phyloP scores from a whole-genome alignment of 2,797 vertebrate species.

The Darevskia mixta region DNA sequence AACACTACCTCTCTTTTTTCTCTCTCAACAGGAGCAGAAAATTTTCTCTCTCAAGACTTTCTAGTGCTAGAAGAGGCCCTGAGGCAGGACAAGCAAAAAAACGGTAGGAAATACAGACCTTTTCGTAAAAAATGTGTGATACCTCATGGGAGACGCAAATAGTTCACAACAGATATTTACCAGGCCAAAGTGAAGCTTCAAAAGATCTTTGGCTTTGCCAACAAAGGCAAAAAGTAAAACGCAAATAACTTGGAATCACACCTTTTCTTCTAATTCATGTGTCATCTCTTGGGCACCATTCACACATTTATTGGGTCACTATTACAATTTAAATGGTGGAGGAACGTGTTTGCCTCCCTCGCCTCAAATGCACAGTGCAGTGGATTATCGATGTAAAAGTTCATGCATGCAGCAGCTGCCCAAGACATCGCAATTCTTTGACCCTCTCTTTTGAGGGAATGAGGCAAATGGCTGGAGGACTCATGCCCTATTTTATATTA shows the following conservation, averaged over 20 bases:
- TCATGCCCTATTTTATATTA: neutral
- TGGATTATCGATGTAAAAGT: no score
- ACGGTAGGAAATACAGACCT: conserved; percentile 39
- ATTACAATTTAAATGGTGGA: neutral
- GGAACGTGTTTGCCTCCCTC: neutral
- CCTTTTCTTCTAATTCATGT: conserved; percentile 8
- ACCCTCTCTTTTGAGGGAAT: neutral
- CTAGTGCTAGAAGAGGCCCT: conserved; percentile 40
- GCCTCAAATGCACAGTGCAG: neutral
- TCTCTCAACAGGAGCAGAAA: conserved; percentile 29
- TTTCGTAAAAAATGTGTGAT: neutral
- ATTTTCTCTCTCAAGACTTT: neutral
- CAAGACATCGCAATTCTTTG: neutral
- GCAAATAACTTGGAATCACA: neutral
- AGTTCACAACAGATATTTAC: conserved; percentile 58
- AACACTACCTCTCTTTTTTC: neutral
- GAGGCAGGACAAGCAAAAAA: conserved; percentile 42
- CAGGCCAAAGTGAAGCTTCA: conserved; percentile 16
- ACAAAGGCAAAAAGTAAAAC: conserved; percentile 45
- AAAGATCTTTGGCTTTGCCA: conserved; percentile 49
- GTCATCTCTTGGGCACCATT: neutral
- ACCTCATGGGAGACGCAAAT: conserved; percentile 25
- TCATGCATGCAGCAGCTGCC: neutral
- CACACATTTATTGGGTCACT: neutral
- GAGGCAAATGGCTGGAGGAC: neutral